Evolutionary conservation across 92 coral and sea anemone genomes (phyloP).

Genomic region (Umimayanthus kanabou): DNA sequence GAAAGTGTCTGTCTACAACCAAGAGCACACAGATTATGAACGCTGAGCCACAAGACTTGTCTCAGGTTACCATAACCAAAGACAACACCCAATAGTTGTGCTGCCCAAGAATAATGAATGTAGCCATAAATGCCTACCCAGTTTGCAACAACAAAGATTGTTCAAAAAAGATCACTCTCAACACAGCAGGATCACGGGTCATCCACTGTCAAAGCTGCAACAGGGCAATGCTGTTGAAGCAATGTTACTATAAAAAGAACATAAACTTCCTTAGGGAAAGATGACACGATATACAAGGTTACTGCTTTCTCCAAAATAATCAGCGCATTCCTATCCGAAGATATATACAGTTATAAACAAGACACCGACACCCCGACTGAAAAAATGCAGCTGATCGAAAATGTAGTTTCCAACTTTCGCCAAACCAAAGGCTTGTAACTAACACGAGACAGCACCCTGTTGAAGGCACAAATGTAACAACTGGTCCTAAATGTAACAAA

Average conservation of each 20-base stretch:
- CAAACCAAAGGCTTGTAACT: constrained; percentile 41
- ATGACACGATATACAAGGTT: constrained; percentile 42
- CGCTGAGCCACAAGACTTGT: constrained; percentile 43
- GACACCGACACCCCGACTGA: constrained; percentile 49
- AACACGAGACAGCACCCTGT: constrained; percentile 35
- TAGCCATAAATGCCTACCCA: constrained; percentile 37
- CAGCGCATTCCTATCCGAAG: constrained; percentile 46
- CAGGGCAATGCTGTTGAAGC: constrained; percentile 54
- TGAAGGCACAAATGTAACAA: too few relatives aligned
- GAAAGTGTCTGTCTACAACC: constrained; percentile 45
- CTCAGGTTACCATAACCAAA: constrained; percentile 46
- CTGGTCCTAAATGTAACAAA: too few relatives aligned
- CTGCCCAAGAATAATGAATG: constrained; percentile 50
- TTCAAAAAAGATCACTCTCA: constrained; percentile 44
- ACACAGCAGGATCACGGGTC: constrained; percentile 43
- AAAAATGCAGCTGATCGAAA: constrained; percentile 45
- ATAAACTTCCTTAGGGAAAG: constrained; percentile 45
- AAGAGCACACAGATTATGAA: constrained; percentile 34
- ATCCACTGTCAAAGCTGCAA: constrained; percentile 55
- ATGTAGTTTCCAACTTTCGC: constrained; percentile 55
- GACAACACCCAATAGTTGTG: constrained; percentile 4
- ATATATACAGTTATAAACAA: constrained; percentile 47
- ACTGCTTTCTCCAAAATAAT: constrained; percentile 57
- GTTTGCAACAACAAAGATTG: constrained; percentile 53
- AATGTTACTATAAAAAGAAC: constrained; percentile 54